These are phyloP conservation scores for Phainopepla nitens DNA, from an alignment of 2,113 vertebrate species.

Conservation along the genomic window DNA sequence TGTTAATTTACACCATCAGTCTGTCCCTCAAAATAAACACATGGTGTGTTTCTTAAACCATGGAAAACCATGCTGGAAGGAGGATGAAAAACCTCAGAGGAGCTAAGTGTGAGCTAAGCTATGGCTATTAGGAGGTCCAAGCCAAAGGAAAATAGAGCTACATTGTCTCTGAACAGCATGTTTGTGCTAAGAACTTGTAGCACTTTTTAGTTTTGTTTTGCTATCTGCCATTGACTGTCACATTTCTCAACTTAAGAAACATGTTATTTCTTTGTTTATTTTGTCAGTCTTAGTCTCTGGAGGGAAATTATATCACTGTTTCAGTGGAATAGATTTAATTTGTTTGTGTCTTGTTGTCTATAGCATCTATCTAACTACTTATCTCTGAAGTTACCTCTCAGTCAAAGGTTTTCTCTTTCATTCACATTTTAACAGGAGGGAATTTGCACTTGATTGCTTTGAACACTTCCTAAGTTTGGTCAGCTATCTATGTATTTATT, in stretches of 20 bases:
- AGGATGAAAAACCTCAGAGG: background rate
- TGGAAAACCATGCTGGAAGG: background rate
- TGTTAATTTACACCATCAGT: background rate
- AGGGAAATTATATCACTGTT: constrained; percentile 79
- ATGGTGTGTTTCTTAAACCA: background rate
- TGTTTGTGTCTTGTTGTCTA: constrained; percentile 76
- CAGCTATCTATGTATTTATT: constrained; percentile 65
- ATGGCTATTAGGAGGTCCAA: background rate
- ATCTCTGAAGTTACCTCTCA: constrained; percentile 70
- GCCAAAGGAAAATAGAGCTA: background rate
- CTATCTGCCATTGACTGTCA: constrained; percentile 78
- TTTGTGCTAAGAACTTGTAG: constrained; percentile 54
- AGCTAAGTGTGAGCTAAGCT: background rate
- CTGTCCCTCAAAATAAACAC: background rate
- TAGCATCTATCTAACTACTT: constrained; percentile 71
- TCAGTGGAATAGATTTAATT: constrained; percentile 77
- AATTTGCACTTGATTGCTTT: constrained; percentile 67
- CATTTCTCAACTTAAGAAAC: constrained; percentile 78
- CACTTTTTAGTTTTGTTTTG: constrained; percentile 71
- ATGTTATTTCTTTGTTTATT: constrained; percentile 82
- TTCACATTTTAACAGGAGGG: constrained; percentile 50
- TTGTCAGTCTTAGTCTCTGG: constrained; percentile 79
- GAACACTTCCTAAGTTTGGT: constrained; percentile 64
- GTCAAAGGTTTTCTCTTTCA: constrained; percentile 70
- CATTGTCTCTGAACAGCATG: background rate